Conservation (phyloP, 2,888 invertebrate genomes). For the Cyaniris semiargus region DNA sequence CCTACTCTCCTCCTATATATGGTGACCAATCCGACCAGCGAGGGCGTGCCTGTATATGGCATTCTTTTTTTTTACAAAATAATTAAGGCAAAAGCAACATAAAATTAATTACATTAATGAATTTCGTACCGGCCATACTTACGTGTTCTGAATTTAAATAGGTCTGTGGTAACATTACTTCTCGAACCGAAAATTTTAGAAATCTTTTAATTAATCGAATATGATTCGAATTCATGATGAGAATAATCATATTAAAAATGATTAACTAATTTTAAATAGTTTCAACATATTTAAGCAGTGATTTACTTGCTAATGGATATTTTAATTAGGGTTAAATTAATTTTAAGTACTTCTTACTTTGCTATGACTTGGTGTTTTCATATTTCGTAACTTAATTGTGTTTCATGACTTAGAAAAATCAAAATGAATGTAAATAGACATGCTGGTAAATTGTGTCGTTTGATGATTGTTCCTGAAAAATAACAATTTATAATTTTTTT, state of each 20-base stretch:
- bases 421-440: not conserved
- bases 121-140: conserved; percentile 47
- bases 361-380: not conserved
- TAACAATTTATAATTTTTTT: too few species aligned
- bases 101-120: conserved; percentile 67
- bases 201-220: conserved; percentile 16
- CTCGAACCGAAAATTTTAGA: not conserved
- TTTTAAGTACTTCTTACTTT: not conserved
- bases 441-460: not conserved
- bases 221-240: not conserved
- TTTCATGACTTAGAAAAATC: not conserved
- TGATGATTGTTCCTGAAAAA: too few species aligned
- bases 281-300: conserved; percentile 5
- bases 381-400: not conserved
- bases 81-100: conserved; percentile 54
- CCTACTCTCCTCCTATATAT: conserved; percentile 40
- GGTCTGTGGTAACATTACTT: not conserved
- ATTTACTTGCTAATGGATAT: conserved; percentile 9
- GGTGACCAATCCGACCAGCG: conserved; percentile 15
- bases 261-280: conserved; percentile 24
- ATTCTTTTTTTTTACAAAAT: conserved; percentile 56
- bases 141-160: conserved; percentile 50
- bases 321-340: not conserved
- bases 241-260: not conserved
- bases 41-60: conserved; percentile 11